Conservation (phyloP, 2,888 invertebrate genomes). For the Orthosia gracilis region DNA sequence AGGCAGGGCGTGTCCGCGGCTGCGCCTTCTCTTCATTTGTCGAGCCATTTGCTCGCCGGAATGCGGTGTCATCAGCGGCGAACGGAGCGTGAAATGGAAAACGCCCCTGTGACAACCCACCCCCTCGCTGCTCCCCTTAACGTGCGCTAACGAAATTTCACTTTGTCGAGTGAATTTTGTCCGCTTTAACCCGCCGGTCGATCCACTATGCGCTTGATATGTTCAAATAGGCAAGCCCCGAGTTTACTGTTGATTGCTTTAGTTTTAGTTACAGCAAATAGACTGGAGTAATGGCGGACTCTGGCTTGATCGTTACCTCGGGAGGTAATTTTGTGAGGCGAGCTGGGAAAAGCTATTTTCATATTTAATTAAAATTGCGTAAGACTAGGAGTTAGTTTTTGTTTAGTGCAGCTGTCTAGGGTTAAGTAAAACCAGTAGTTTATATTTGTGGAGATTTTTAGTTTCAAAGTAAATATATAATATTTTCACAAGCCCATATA, state of each 20-base stretch:
- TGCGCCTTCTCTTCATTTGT: slow-evolving; percentile 89
- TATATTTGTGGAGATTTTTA: background rate
- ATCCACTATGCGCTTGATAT: slow-evolving; percentile 72
- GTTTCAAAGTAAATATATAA: background rate
- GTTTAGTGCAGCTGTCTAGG: slow-evolving; percentile 22
- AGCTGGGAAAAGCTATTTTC: slow-evolving; percentile 32
- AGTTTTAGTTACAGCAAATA: slow-evolving; percentile 70
- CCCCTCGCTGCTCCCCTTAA: slow-evolving; percentile 76
- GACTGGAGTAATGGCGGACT: slow-evolving; percentile 48
- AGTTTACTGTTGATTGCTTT: slow-evolving; percentile 76
- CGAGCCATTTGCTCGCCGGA: slow-evolving; percentile 89
- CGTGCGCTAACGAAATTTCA: slow-evolving; percentile 88
- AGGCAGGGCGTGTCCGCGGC: slow-evolving; percentile 86
- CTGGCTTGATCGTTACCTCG: slow-evolving; percentile 45
- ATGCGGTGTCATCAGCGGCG: slow-evolving; percentile 90
- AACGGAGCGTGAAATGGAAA: slow-evolving; percentile 91
- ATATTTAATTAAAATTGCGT: slow-evolving; percentile 53
- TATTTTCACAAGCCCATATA: background rate
- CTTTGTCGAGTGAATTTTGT: slow-evolving; percentile 75
- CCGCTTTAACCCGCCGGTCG: slow-evolving; percentile 69
- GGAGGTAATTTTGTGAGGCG: slow-evolving; percentile 33
- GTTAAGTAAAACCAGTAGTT: background rate
- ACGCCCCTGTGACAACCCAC: slow-evolving; percentile 88
- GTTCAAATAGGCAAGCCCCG: slow-evolving; percentile 73
- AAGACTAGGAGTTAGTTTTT: slow-evolving; percentile 32